phyloP scores from a whole-genome alignment of 1,140 invertebrate genomes.

The Dinoponera quadriceps region DNA sequence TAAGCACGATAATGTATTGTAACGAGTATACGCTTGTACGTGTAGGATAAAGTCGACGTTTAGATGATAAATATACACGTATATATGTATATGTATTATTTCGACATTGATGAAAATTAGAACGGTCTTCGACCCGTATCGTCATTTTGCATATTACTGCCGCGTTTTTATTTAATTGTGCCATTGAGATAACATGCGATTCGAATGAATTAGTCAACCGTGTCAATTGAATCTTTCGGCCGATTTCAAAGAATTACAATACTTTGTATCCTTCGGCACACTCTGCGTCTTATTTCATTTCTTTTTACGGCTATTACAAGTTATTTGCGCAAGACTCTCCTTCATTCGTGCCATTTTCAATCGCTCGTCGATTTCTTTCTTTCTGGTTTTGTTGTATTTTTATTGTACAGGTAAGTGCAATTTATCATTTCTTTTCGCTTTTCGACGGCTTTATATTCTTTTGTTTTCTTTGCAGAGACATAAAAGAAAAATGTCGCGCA shows the following conservation, averaged over 20 bases:
- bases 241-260: background rate
- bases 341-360: background rate
- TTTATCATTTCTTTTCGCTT: slow-evolving; percentile 32
- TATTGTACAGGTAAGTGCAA: slow-evolving; percentile 51
- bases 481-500: no score
- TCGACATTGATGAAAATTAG: slow-evolving; percentile 5
- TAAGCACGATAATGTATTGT: slow-evolving; percentile 30
- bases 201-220: slow-evolving; percentile 58
- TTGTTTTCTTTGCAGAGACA: no score
- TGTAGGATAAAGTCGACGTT: slow-evolving; percentile 41
- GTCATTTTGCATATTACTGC: slow-evolving; percentile 3
- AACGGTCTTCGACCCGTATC: slow-evolving; percentile 9
- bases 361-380: background rate
- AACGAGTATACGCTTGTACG: slow-evolving; percentile 60
- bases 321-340: slow-evolving; percentile 10
- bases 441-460: background rate
- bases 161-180: slow-evolving; percentile 1
- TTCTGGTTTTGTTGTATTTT: background rate
- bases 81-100: slow-evolving; percentile 45
- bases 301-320: slow-evolving; percentile 46
- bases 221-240: slow-evolving; percentile 44
- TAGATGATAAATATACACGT: slow-evolving; percentile 46
- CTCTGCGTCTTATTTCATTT: background rate
- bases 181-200: background rate
- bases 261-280: background rate